These are phyloP conservation scores for Cyclura pinguis DNA, from an alignment of 2,797 vertebrate species.

Conservation along the genomic window DNA sequence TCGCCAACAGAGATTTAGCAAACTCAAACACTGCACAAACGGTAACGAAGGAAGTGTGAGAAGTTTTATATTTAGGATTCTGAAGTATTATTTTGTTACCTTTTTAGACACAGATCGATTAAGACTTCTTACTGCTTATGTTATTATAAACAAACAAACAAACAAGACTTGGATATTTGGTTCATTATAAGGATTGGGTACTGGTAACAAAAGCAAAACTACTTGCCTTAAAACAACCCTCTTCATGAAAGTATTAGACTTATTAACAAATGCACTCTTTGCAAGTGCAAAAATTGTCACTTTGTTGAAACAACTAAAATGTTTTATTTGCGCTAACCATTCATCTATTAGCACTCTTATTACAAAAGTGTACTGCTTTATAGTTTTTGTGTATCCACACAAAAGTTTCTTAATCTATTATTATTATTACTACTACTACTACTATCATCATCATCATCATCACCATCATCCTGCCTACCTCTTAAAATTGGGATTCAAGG, in stretches of 20 bases:
- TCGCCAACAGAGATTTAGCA: conserved; percentile 51
- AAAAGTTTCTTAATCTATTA: not conserved
- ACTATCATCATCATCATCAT: too few species aligned
- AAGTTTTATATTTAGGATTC: conserved; percentile 27
- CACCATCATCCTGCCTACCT: too few species aligned
- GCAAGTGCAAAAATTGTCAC: not conserved
- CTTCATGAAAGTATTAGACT: not conserved
- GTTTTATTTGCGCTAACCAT: not conserved
- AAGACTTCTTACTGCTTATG: not conserved
- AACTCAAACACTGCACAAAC: not conserved
- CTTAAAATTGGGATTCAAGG: too few species aligned
- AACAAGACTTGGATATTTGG: not conserved
- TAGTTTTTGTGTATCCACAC: not conserved
- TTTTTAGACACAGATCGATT: not conserved
- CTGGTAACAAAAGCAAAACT: not conserved
- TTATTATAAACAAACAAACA: not conserved
- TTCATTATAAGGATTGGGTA: not conserved
- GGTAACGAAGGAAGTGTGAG: not conserved
- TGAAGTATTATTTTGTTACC: not conserved
- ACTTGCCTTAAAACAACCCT: not conserved
- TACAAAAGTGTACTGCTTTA: not conserved
- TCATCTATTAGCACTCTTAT: not conserved
- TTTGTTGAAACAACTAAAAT: not conserved
- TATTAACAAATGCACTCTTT: not conserved
- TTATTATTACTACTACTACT: too few species aligned